Conservation (phyloP, 1,140 invertebrate species). For the Phortica variegata region DNA sequence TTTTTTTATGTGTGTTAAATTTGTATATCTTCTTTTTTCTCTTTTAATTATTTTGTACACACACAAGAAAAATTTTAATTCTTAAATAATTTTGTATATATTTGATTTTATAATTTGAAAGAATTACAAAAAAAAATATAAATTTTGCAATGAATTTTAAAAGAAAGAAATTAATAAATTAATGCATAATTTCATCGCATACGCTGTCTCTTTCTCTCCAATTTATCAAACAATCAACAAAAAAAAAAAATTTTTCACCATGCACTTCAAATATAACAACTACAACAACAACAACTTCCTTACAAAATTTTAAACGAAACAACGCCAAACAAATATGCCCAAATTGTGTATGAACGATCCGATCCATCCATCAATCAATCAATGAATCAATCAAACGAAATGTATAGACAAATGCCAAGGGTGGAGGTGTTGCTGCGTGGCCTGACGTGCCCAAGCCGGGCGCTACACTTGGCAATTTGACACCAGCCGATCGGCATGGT, state of each 20-base stretch:
- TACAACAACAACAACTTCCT: neutral
- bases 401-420: conserved; percentile 56
- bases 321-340: neutral
- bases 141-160: too few species aligned
- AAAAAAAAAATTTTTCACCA: too few species aligned
- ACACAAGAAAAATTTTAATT: too few species aligned
- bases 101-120: conserved; percentile 31
- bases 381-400: neutral
- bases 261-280: too few species aligned
- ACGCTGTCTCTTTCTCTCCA: conserved; percentile 6
- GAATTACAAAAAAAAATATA: conserved; percentile 18
- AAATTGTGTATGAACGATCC: neutral
- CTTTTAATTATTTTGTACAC: too few species aligned
- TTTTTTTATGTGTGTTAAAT: too few species aligned
- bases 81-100: conserved; percentile 22
- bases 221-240: too few species aligned
- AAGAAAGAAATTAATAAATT: conserved; percentile 34
- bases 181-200: conserved; percentile 18
- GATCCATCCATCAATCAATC: neutral
- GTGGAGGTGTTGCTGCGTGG: conserved; percentile 60
- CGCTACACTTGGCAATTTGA: conserved; percentile 69
- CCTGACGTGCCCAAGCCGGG: conserved; percentile 61
- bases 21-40: too few species aligned
- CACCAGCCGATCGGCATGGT: conserved; percentile 90
- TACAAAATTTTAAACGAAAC: conserved; percentile 2